Evolutionary conservation across 2,888 invertebrate species (phyloP).

Genomic region (Sarcophaga carnaria): DNA sequence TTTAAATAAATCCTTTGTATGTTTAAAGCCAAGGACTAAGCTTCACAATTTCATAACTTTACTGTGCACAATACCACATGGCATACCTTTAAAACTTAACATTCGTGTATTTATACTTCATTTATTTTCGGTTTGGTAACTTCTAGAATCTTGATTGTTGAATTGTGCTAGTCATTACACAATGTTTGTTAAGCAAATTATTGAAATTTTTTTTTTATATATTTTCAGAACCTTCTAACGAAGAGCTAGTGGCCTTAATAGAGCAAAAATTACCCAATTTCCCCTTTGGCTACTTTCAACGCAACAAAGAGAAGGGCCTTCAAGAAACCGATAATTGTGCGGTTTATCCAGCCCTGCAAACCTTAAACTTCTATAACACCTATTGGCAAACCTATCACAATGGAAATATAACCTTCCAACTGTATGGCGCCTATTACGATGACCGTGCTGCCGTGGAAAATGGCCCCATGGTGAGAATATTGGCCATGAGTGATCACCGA

Average conservation of each 20-base stretch:
- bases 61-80: too few species aligned
- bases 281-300: conserved; percentile 37
- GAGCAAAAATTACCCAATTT: conserved; percentile 47
- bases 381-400: conserved; percentile 48
- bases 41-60: too few species aligned
- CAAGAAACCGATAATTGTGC: conserved; percentile 52
- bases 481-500: conserved; percentile 35
- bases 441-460: conserved; percentile 81
- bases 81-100: too few species aligned
- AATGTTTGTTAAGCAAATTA: background rate
- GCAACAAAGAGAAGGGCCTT: conserved; percentile 33
- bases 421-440: conserved; percentile 94
- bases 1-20: too few species aligned
- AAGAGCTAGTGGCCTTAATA: conserved; percentile 9
- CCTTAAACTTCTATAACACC: conserved; percentile 52
- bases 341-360: conserved; percentile 37
- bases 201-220: background rate
- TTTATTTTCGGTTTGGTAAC: too few species aligned
- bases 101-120: too few species aligned
- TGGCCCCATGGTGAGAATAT: conserved; percentile 29
- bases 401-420: conserved; percentile 89
- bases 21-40: too few species aligned
- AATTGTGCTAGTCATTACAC: too few species aligned
- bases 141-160: too few species aligned
- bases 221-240: conserved; percentile 32